These are phyloP conservation scores for Rhagoletis zephyria DNA, from an alignment of 1,140 invertebrate genomes.

Conservation along the genomic window DNA sequence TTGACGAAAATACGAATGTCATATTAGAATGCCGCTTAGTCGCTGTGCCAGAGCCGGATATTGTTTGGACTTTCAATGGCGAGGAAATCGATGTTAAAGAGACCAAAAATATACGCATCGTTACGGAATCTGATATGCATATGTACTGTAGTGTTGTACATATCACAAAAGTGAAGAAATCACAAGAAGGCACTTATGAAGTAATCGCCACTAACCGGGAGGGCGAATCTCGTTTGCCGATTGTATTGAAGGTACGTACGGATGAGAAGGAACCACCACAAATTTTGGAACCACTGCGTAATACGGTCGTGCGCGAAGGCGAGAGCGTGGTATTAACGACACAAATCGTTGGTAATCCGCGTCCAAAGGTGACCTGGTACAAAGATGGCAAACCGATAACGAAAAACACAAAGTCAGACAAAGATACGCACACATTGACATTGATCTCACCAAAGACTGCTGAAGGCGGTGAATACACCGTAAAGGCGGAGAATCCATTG, in stretches of 20 bases:
- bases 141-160: conserved; percentile 88
- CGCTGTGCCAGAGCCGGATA: conserved; percentile 91
- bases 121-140: conserved; percentile 88
- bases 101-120: conserved; percentile 80
- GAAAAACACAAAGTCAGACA: conserved; percentile 77
- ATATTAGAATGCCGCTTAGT: conserved; percentile 88
- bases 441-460: conserved; percentile 79
- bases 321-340: conserved; percentile 84
- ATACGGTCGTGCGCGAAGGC: conserved; percentile 83
- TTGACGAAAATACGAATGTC: conserved; percentile 85
- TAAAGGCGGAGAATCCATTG: conserved; percentile 85
- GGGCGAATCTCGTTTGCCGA: conserved; percentile 87
- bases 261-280: conserved; percentile 83
- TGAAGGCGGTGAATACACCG: conserved; percentile 85
- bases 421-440: conserved; percentile 80
- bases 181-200: conserved; percentile 90
- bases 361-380: conserved; percentile 85
- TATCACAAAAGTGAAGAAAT: conserved; percentile 84
- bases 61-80: conserved; percentile 86
- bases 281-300: conserved; percentile 85
- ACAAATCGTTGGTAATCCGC: conserved; percentile 86
- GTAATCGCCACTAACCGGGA: conserved; percentile 90
- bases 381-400: conserved; percentile 83
- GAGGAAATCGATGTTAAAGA: conserved; percentile 80
- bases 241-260: conserved; percentile 87